Base-by-base conservation (phyloP, 2,888 invertebrate genomes). In the Teleiodes luculella region DNA sequence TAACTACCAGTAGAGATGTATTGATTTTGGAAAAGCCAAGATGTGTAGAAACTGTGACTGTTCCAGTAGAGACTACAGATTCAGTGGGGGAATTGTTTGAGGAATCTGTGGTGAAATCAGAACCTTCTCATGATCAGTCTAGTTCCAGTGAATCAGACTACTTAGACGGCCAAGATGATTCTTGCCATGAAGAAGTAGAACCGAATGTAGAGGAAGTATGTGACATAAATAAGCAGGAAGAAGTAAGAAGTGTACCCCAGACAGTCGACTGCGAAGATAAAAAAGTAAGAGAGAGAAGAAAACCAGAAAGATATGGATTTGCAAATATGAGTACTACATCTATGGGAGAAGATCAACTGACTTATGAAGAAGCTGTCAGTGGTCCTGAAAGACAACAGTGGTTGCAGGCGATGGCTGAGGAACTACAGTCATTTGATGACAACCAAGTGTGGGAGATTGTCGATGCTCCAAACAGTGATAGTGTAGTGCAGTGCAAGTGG, bases 341-440 rank as follows among this genome's bases (percentile, higher is more conserved):
- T 33, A 6, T 3, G 5, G 30, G 6, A 28, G 43, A 50, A 1
- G 47, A 46, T 30, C 39, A 13, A 13, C 3, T 55, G 39, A 58
- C 53, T 18, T 39, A 49, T 47, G 31, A 33, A 36, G 60, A 60
- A 31, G 60, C 58, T 20, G 33, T 58, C 35, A 54, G 47, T 39
- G 45, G 57, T 20, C 55, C 58, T 47, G 60, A 60, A 18, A 43
- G 24, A 49, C 46, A 58, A 20, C 35, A 53, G 37, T 60, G 55
- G 56, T 35, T 53, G 36, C 46, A 57, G 56, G 60, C 60, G 16
- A 56, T 56, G 55, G 49, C 45, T 31, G 57, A 60, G 10, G 56
- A 58, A 30, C 56, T 60, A 51, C 55, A 58, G 52, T 52, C 58
- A 30, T 60, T 60, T 24, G 31, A 58, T 36, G 57, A 59, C n/a